Evolutionary conservation across 2,888 invertebrate genomes (phyloP).

Genomic region (Rhingia rostrata): DNA sequence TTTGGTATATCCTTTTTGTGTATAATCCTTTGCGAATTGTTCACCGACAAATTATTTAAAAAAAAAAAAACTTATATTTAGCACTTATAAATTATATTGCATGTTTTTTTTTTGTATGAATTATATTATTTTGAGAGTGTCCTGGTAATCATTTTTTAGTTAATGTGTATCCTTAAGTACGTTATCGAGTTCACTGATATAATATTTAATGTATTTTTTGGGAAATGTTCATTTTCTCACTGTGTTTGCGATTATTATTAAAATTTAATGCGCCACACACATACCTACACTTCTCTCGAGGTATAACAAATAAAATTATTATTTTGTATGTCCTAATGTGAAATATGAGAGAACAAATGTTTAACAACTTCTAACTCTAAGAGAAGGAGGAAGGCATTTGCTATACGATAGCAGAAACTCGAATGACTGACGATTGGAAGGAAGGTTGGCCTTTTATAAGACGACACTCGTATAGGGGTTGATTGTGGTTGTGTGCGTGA

Average conservation of each 20-base stretch:
- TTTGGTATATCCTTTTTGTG: slow-evolving; percentile 51
- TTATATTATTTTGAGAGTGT: slow-evolving; percentile 40
- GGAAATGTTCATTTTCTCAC: slow-evolving; percentile 36
- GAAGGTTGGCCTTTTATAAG: slow-evolving; percentile 73
- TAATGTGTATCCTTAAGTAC: slow-evolving; percentile 57
- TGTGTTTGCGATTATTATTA: slow-evolving; percentile 13
- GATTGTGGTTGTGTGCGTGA: slow-evolving; percentile 30
- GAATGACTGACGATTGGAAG: slow-evolving; percentile 71
- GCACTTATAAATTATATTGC: slow-evolving; percentile 73
- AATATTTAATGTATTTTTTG: not conserved
- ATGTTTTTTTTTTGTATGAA: slow-evolving; percentile 15
- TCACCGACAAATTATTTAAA: slow-evolving; percentile 46
- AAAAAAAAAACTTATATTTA: slow-evolving; percentile 41
- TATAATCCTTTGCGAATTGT: slow-evolving; percentile 61
- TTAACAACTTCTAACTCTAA: slow-evolving; percentile 15
- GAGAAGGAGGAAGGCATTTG: slow-evolving; percentile 66
- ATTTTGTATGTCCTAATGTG: slow-evolving; percentile 26
- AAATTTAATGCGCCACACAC: slow-evolving; percentile 9
- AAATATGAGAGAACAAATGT: slow-evolving; percentile 17
- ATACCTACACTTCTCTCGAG: slow-evolving; percentile 20
- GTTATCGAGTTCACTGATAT: slow-evolving; percentile 43
- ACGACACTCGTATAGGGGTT: slow-evolving; percentile 59
- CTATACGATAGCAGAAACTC: slow-evolving; percentile 73
- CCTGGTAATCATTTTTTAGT: slow-evolving; percentile 68
- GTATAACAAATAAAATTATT: slow-evolving; percentile 3